Percentiles rank a stretch among this genome's conserved stretches.
Conservation (phyloP, 37 sponge, comb jelly and placozoan genomes). For the Halichondria panicea region DNA sequence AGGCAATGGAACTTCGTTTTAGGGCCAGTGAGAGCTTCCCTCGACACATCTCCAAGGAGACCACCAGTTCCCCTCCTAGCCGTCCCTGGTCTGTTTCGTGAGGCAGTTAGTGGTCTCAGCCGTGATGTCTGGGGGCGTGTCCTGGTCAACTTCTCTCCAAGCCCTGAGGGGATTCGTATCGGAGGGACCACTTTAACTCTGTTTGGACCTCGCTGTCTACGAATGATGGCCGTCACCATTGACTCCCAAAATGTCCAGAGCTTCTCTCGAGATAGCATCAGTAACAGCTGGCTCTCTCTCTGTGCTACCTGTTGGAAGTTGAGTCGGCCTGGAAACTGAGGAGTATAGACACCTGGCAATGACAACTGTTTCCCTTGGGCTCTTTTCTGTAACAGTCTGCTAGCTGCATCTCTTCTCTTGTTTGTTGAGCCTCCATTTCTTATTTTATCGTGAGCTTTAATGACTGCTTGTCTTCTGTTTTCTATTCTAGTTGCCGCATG, state of each 20-base stretch:
- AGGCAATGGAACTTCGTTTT: conserved; percentile 59
- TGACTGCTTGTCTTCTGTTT: conserved; percentile 10
- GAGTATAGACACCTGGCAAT: neutral
- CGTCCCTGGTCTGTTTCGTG: conserved; percentile 37
- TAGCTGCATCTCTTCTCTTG: neutral
- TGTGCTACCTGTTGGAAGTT: conserved; percentile 67
- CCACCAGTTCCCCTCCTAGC: conserved; percentile 11
- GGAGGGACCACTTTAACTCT: conserved; percentile 76
- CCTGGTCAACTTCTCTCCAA: conserved; percentile 23
- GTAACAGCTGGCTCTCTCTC: conserved; percentile 66
- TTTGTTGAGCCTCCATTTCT: too few relatives aligned
- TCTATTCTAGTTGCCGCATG: conserved; percentile 19
- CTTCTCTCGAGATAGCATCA: conserved; percentile 48
- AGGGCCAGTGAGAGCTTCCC: conserved; percentile 46
- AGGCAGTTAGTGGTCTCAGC: conserved; percentile 65
- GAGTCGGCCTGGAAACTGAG: conserved; percentile 27
- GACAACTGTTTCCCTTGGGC: neutral
- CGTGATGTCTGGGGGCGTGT: conserved; percentile 65
- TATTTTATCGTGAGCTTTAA: conserved; percentile 6
- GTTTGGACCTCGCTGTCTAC: conserved; percentile 43
- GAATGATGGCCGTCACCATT: conserved; percentile 61
- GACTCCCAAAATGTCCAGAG: conserved; percentile 77
- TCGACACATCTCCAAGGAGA: neutral
- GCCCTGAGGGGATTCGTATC: conserved; percentile 62
- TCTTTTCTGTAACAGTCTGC: conserved; percentile 7